Base-by-base conservation (phyloP, 1,140 invertebrate species). In the Drosophila littoralis region DNA sequence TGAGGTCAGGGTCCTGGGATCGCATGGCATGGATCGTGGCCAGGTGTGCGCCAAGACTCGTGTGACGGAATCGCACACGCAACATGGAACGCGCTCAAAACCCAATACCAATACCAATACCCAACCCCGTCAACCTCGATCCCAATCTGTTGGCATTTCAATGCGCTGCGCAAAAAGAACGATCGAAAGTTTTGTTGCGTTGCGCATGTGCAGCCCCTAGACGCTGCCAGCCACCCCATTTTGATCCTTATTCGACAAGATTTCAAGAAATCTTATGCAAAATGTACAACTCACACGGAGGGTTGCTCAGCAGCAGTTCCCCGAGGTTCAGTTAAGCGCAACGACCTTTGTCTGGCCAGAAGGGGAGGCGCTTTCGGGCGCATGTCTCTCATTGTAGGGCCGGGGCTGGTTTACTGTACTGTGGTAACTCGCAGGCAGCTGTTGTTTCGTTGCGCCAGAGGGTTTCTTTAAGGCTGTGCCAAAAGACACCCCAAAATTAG, bases 41-140 rank as follows among this genome's bases (percentile, higher is more conserved):
- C 84, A 88, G 84, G 84, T 88, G 84, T 88, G 84, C 84, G 84
- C 81, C 84, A 73, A 88, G 77, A 60, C 63, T 77, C 84, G 83
- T 82, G 75, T 69, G 75, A 79, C 81, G 58, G 38, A 40, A 82
- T 33, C 64, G 36, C 60, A 60, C 66, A 70, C 51, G 42, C 50
- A 52, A 59, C 64, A 55, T 55, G 75, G 43, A 61, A 68, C 81
- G 67, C 67, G 74, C 63, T 58, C 54, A 40, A 33, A 51, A 70
- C 50, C 52, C 15, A n/a, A 6, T 50, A 42, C 15, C 38, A 22
- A 22, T 22, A 22, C 22, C 50, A 12, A 32, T 42, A 9, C 36
- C 33, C 36, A 12, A 13, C 36, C 66, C 33, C 12, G 9, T 22
- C 51, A 32, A 40, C 43, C 35, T 22, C 60, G 38, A 52, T 48